These are phyloP conservation scores for Maniola hyperantus DNA, from an alignment of 2,888 invertebrate genomes.

Conservation along the genomic window DNA sequence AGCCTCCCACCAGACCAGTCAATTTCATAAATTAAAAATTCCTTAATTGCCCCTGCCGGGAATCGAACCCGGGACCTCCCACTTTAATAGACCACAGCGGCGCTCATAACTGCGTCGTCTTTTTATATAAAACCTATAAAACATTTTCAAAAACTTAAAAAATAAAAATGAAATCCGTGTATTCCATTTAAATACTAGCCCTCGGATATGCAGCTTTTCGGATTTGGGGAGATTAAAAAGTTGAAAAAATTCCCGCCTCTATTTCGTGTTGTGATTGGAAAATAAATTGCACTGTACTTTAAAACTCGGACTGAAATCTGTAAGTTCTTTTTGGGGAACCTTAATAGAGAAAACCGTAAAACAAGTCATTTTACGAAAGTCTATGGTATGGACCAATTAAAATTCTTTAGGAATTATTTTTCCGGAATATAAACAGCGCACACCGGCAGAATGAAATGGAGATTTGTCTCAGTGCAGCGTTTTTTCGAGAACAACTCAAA, in stretches of 20 bases:
- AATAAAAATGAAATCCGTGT: conserved; percentile 2
- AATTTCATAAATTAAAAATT: too few species aligned
- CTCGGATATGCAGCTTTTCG: conserved; percentile 35
- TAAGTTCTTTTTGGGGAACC: conserved; percentile 6
- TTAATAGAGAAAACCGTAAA: not conserved
- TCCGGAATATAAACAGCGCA: too few species aligned
- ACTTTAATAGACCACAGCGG: too few species aligned
- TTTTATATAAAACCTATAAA: too few species aligned
- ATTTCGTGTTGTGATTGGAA: conserved; percentile 43
- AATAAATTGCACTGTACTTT: conserved; percentile 43
- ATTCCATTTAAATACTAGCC: conserved; percentile 30
- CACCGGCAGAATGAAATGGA: too few species aligned
- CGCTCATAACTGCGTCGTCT: too few species aligned
- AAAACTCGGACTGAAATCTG: conserved; percentile 28
- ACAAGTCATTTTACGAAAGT: not conserved
- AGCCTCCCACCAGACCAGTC: too few species aligned
- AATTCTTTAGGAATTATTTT: too few species aligned
- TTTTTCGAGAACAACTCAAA: not conserved
- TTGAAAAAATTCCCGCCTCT: conserved; percentile 29
- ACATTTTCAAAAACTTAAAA: not conserved
- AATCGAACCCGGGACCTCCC: too few species aligned
- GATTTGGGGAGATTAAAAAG: conserved; percentile 37
- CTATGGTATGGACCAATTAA: not conserved
- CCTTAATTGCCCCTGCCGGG: too few species aligned
- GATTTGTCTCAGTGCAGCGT: too few species aligned